phyloP scores from a whole-genome alignment of 2,113 vertebrate species.

The Petroica traversi region DNA sequence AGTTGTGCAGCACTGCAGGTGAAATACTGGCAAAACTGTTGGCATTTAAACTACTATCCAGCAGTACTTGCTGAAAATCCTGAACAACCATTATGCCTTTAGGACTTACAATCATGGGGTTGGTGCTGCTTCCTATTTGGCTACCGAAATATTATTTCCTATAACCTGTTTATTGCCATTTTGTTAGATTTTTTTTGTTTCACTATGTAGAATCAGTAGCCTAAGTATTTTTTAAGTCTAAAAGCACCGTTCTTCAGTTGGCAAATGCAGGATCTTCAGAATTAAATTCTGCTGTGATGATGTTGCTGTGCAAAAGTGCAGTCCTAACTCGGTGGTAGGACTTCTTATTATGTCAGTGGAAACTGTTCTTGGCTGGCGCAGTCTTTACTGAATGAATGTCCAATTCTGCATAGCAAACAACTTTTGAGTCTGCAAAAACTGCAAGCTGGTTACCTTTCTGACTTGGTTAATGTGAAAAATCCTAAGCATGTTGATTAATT shows the following conservation, averaged over 20 bases:
- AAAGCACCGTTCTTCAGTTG: background rate
- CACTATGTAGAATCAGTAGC: background rate
- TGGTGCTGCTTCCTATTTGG: background rate
- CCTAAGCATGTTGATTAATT: background rate
- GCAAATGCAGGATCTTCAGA: background rate
- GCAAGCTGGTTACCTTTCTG: background rate
- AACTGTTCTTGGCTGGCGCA: background rate
- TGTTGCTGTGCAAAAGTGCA: background rate
- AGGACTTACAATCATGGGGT: background rate
- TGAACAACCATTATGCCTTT: background rate
- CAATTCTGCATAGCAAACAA: background rate
- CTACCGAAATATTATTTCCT: background rate
- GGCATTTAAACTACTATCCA: background rate
- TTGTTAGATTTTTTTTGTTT: background rate
- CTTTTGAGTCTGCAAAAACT: background rate
- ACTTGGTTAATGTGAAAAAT: background rate
- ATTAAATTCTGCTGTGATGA: background rate
- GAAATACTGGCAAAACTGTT: background rate
- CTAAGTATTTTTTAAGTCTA: background rate
- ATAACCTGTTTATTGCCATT: background rate
- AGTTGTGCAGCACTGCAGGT: background rate
- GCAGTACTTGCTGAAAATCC: background rate
- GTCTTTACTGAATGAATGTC: background rate
- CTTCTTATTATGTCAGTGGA: background rate
- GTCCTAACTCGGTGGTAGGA: background rate